These are phyloP conservation scores for Salminus brasiliensis DNA, from an alignment of 2,113 vertebrate species.

Conservation along the genomic window DNA sequence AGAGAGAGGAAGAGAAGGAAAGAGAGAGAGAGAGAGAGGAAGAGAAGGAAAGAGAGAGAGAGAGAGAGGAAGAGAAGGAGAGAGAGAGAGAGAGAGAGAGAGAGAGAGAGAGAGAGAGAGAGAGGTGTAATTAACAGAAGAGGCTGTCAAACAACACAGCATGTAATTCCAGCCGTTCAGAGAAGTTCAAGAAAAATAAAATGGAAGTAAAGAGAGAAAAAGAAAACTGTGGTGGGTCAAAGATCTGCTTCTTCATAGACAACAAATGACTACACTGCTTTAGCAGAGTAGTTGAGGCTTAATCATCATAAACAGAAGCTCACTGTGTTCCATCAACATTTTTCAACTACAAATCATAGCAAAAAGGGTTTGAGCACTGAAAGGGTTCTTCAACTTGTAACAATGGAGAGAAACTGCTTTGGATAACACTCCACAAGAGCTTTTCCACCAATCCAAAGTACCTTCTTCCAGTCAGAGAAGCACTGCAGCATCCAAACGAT, in stretches of 20 bases:
- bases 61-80: not conserved
- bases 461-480: too few species aligned
- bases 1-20: conserved; percentile 32
- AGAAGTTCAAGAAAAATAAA: conserved; percentile 10
- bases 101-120: not conserved
- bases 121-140: conserved; percentile 54
- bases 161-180: conserved; percentile 55
- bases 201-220: not conserved
- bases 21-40: not conserved
- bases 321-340: not conserved
- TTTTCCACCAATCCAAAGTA: too few species aligned
- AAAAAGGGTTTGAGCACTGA: too few species aligned
- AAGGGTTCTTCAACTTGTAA: too few species aligned
- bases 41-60: not conserved
- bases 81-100: conserved; percentile 8
- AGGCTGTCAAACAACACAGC: conserved; percentile 50
- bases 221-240: not conserved
- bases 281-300: not conserved
- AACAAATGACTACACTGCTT: conserved; percentile 22
- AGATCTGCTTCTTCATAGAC: conserved; percentile 32
- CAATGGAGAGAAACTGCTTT: too few species aligned
- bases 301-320: not conserved
- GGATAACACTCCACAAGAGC: too few species aligned
- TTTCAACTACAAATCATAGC: too few species aligned
- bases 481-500: too few species aligned